Base-by-base conservation (phyloP, 2,888 invertebrate genomes). In the Xylota sylvarum region DNA sequence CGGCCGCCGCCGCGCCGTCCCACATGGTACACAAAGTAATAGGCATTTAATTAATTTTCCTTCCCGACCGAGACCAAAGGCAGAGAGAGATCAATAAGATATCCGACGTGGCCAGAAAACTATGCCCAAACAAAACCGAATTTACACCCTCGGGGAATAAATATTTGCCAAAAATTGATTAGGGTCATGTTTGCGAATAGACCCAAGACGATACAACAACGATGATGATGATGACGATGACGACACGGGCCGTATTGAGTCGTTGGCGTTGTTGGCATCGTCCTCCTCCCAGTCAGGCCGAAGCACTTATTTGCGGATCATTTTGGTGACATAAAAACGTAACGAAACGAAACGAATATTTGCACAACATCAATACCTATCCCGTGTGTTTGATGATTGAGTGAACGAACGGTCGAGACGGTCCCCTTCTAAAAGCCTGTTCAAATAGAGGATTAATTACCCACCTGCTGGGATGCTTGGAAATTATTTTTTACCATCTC, bases 101-200 rank as follows among this genome's bases (percentile, higher is more conserved):
- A 78, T 74, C 62, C 48, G 46, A 74, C 74, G 48, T 70, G 64
- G 56, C 74, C 74, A 56, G 69, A 69, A 77, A 84, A 80, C 74
- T 84, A 70, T 72, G 46, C 30, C 52, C 48, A 48, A 67, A 79
- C 64, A 69, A 84, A 74, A 79, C 67, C 64, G 43, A 80, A 79
- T 81, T 85, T 76, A 72, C 76, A 81, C 85, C 85, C 81, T 67
- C 70, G 30, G 46, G 67, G 72, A 55, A 67, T 62, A 85, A 85
- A 85, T 85, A 81, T 85, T 85, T 85, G 67, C 62, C 65, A 32
- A 77, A 80, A 85, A 72, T 81, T 85, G 85, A 85, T 85, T 81
- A 81, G 85, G 76, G 76, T 76, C 65, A 81, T 85, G 85, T 85
- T 85, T 85, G 67, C 35, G 32, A 37, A 80, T 70, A 52, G 55